A percentile compares a stretch with the other conserved stretches of the same genome.
phyloP scores from a whole-genome alignment of 2,797 vertebrate species.

The Siniperca undulata region DNA sequence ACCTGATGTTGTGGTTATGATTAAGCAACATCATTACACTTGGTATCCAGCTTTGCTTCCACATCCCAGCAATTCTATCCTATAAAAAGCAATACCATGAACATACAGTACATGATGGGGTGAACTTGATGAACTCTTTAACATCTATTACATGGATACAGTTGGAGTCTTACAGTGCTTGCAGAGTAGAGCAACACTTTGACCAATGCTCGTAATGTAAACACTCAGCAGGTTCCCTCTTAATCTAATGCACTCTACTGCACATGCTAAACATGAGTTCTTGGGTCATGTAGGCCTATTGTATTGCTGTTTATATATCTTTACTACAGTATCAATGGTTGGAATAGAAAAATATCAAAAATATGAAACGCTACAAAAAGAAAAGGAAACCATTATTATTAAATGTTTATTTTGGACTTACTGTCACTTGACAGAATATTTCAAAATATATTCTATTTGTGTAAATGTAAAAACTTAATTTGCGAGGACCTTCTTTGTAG shows the following conservation, averaged over 20 bases:
- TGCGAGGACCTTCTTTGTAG: neutral
- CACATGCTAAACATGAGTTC: neutral
- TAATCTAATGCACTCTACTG: neutral
- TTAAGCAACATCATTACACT: neutral
- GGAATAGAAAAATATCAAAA: too few species aligned
- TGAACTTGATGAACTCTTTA: neutral
- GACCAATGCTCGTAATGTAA: neutral
- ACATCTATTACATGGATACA: neutral
- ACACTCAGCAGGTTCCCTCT: neutral
- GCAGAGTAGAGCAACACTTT: neutral
- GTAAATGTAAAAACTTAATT: neutral
- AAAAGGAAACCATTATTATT: too few species aligned
- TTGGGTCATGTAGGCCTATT: neutral
- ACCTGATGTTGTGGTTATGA: constrained; percentile 11
- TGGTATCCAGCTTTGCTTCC: neutral
- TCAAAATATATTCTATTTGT: neutral
- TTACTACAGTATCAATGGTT: neutral
- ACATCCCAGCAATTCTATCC: neutral
- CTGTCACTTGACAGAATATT: neutral
- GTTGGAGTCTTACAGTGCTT: neutral
- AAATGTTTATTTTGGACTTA: neutral
- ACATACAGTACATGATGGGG: neutral
- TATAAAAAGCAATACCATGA: neutral
- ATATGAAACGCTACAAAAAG: too few species aligned
- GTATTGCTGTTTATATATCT: neutral